Base-by-base conservation (phyloP, 2,113 vertebrate species). In the Rhipidura dahli region DNA sequence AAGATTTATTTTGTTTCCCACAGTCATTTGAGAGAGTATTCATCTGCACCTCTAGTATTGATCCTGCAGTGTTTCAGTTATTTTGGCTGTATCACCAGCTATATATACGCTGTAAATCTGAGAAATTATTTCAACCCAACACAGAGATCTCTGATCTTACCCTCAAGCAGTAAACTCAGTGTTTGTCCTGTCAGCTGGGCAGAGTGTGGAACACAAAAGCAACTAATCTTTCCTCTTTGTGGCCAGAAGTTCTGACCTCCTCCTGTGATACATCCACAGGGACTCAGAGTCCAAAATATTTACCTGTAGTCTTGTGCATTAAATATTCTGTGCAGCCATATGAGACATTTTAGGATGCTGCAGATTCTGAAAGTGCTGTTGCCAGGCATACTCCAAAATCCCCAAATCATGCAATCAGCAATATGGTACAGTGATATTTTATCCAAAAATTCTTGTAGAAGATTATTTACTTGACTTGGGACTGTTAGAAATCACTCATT, bases 41-140 rank as follows among this genome's bases (percentile, higher is more conserved):
- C 17, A 54, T 9, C 45, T 21, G 47, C 24, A 50, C 7, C 33
- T 64, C 33, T 14, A n/a, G 18, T 14, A 82, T 27, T 69, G 63
- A 79, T 87, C 47, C 59, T 39, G 39, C 50, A 59, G 30, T 1
- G 2, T 23, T 50, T 40, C 4, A 53, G 21, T 15, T 15, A 49
- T 53, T 94, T 80, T 69, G 47, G 35, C 45, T 70, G 11, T 54
- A 83, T 42, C 50, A 50, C 21, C 51, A 35, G 35, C 37, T 61
- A 19, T 2, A 15, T 13, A 40, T 8, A 33, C 0, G 0, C 13
- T 64, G 16, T 15, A 64, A 12, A 6, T 11, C 51, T 73, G 15
- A 80, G 37, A 60, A 71, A 39, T 59, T 61, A 37, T 57, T 85
- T 76, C 37, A 42, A 6, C 1, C 1, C 30, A 54, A 21, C 26